phyloP scores from a whole-genome alignment of 2,888 invertebrate genomes.

The Mesopsocus fuscifrons region DNA sequence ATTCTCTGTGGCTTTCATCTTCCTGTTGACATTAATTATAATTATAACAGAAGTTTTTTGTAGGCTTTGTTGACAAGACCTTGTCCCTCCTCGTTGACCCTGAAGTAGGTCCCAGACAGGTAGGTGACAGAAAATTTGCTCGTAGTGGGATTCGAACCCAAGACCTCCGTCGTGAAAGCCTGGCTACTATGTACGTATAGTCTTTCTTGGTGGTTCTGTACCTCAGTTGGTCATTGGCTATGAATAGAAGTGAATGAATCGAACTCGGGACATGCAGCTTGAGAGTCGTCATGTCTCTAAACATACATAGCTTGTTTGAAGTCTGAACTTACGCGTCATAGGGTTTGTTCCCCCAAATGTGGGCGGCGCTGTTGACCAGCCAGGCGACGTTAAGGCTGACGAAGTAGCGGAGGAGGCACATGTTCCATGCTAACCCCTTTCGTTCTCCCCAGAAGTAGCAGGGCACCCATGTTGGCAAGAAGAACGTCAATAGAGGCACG shows the following conservation, averaged over 20 bases:
- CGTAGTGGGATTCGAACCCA: no score
- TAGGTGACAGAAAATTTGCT: no score
- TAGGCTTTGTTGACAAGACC: no score
- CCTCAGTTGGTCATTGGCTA: no score
- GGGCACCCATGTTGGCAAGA: constrained; percentile 61
- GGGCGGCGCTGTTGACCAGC: constrained; percentile 87
- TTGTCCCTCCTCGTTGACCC: no score
- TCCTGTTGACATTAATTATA: constrained; percentile 26
- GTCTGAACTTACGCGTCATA: constrained; percentile 52
- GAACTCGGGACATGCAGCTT: background rate
- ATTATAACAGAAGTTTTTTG: no score
- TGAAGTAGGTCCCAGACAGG: no score
- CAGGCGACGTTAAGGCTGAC: constrained; percentile 68
- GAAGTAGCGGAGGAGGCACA: constrained; percentile 56
- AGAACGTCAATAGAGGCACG: constrained; percentile 59
- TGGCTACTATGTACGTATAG: no score
- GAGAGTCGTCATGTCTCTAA: background rate
- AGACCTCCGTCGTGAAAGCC: no score
- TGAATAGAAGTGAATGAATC: background rate
- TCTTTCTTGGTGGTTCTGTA: no score
- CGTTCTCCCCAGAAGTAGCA: constrained; percentile 57
- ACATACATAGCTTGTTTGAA: background rate
- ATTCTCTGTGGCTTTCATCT: constrained; percentile 51
- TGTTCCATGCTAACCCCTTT: constrained; percentile 53
- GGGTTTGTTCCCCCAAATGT: constrained; percentile 78